phyloP scores from a whole-genome alignment of 2,797 vertebrate genomes.

The Rhabdophis nuchalis region DNA sequence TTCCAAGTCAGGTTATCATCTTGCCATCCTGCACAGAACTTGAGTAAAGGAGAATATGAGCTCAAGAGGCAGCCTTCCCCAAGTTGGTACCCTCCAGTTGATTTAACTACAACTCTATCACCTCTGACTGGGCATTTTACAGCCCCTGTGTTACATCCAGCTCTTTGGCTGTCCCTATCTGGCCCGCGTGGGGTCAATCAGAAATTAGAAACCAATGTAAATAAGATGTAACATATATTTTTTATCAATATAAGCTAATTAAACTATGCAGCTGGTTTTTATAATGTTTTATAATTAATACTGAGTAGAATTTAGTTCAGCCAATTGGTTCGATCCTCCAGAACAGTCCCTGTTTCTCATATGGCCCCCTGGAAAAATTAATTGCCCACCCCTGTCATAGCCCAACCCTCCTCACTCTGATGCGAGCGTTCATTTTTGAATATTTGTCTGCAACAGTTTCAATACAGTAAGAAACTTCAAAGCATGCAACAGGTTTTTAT shows the following conservation, averaged over 20 bases:
- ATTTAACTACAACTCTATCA: background rate
- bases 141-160: background rate
- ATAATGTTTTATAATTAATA: background rate
- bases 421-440: background rate
- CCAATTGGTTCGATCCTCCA: background rate
- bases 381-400: background rate
- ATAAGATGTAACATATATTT: background rate
- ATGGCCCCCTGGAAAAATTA: background rate
- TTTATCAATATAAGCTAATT: background rate
- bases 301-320: background rate
- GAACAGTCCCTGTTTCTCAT: background rate
- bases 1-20: background rate
- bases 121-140: background rate
- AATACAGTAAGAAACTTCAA: background rate
- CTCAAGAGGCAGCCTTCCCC: background rate
- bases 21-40: background rate
- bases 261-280: background rate
- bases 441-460: background rate
- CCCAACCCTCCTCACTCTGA: background rate
- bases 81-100: background rate
- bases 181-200: background rate
- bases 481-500: background rate
- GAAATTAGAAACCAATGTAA: background rate
- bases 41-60: background rate
- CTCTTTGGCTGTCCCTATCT: background rate